phyloP scores from a whole-genome alignment of 1,140 invertebrate species.

The Drosophila hydei region DNA sequence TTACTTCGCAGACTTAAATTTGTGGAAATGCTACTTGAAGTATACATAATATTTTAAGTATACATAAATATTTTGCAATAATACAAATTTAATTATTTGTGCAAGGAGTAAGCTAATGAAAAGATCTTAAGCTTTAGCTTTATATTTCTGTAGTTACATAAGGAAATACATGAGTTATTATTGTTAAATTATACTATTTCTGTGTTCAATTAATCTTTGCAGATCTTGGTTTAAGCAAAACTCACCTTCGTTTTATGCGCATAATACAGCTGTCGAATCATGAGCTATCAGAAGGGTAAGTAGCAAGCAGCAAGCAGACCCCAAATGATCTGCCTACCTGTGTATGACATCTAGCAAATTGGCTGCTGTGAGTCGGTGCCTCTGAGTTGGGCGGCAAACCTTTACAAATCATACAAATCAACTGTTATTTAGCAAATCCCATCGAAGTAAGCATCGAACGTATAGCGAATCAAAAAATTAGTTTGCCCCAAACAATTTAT shows the following conservation, averaged over 20 bases:
- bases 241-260: slow-evolving; percentile 48
- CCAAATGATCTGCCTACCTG: slow-evolving; percentile 36
- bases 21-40: slow-evolving; percentile 7
- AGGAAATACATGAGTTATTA: background rate
- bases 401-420: slow-evolving; percentile 48
- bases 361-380: background rate
- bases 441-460: slow-evolving; percentile 30
- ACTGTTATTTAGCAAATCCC: slow-evolving; percentile 19
- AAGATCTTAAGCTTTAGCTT: background rate
- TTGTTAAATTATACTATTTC: background rate
- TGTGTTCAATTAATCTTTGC: slow-evolving; percentile 23
- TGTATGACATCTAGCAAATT: slow-evolving; percentile 52
- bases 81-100: too few species aligned
- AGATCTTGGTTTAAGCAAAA: slow-evolving; percentile 26
- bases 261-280: slow-evolving; percentile 58
- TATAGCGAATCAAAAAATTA: slow-evolving; percentile 38
- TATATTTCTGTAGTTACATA: background rate
- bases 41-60: too few species aligned
- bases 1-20: slow-evolving; percentile 1
- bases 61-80: slow-evolving; percentile 50
- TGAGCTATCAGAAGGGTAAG: slow-evolving; percentile 83
- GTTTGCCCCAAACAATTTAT: slow-evolving; percentile 52
- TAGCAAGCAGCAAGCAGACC: slow-evolving; percentile 26
- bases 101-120: too few species aligned
- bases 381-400: background rate